Evolutionary conservation across 2,888 invertebrate genomes (phyloP).

Genomic region (Tanytarsus gracilentus): DNA sequence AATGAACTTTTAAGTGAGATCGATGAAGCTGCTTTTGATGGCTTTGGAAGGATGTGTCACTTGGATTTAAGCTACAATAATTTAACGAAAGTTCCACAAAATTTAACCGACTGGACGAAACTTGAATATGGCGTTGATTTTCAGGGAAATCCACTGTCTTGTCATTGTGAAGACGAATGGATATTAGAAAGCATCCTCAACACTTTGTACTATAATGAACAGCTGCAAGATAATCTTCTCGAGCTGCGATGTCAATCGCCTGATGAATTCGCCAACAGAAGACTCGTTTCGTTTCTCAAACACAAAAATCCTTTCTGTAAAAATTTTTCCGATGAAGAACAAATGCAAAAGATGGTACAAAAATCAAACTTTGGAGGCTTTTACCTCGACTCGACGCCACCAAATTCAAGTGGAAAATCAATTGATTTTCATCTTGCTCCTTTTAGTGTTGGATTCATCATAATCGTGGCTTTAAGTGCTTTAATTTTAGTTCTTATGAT

Average conservation of each 20-base stretch:
- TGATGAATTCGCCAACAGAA: slow-evolving; percentile 16
- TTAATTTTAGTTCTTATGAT: slow-evolving; percentile 23
- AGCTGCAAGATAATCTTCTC: slow-evolving; percentile 27
- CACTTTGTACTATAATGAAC: slow-evolving; percentile 20
- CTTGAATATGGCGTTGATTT: slow-evolving; percentile 29
- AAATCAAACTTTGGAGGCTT: neutral
- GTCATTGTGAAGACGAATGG: slow-evolving; percentile 30
- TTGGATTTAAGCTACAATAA: slow-evolving; percentile 31
- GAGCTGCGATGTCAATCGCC: slow-evolving; percentile 30
- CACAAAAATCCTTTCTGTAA: slow-evolving; percentile 27
- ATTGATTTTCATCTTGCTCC: neutral
- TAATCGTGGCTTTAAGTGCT: slow-evolving; percentile 18
- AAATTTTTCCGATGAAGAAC: neutral
- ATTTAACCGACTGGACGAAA: slow-evolving; percentile 29
- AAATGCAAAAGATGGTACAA: neutral
- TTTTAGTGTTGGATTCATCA: slow-evolving; percentile 20
- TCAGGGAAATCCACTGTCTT: slow-evolving; percentile 31
- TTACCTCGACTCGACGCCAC: neutral
- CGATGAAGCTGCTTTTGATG: neutral
- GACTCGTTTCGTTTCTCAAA: slow-evolving; percentile 30
- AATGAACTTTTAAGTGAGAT: neutral
- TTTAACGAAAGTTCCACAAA: slow-evolving; percentile 15
- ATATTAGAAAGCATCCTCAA: slow-evolving; percentile 25
- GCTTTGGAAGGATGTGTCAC: slow-evolving; percentile 14
- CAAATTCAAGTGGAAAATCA: neutral